These are phyloP conservation scores for Littorina saxatilis DNA, from an alignment of 1,140 invertebrate genomes.

Conservation along the genomic window DNA sequence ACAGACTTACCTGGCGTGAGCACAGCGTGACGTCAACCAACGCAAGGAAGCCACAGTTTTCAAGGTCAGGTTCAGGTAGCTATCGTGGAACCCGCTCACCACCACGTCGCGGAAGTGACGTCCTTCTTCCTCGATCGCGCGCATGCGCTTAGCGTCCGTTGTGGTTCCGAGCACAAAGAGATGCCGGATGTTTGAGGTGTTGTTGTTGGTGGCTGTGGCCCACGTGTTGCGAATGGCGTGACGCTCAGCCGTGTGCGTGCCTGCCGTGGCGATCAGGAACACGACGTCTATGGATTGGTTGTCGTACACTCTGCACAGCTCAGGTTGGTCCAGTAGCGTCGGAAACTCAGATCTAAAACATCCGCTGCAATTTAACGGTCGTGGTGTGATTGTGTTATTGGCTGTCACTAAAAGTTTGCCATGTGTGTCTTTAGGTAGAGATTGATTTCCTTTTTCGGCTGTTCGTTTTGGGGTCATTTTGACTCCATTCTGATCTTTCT, in stretches of 20 bases:
- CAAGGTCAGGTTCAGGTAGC: background rate
- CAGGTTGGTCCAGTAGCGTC: background rate
- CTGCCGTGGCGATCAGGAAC: background rate
- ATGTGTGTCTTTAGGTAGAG: too few relatives aligned
- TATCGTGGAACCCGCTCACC: background rate
- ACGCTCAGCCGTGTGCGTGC: background rate
- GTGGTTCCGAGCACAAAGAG: background rate
- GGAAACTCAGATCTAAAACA: background rate
- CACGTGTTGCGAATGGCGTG: background rate
- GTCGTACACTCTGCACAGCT: background rate
- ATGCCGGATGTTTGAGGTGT: background rate
- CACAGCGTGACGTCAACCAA: background rate
- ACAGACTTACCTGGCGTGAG: background rate
- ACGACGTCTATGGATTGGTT: background rate
- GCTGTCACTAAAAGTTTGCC: too few relatives aligned
- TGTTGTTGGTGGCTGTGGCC: background rate
- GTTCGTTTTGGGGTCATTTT: too few relatives aligned
- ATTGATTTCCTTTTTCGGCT: too few relatives aligned
- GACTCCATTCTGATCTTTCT: too few relatives aligned
- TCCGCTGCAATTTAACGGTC: background rate
- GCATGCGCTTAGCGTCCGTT: background rate
- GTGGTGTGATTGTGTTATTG: background rate
- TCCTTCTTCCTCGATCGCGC: background rate
- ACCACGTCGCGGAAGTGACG: background rate
- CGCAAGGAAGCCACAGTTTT: background rate